A percentile compares a stretch with the other conserved stretches of the same genome.
Conservation (phyloP, 2,113 vertebrate species). For the Cardinalis cardinalis region DNA sequence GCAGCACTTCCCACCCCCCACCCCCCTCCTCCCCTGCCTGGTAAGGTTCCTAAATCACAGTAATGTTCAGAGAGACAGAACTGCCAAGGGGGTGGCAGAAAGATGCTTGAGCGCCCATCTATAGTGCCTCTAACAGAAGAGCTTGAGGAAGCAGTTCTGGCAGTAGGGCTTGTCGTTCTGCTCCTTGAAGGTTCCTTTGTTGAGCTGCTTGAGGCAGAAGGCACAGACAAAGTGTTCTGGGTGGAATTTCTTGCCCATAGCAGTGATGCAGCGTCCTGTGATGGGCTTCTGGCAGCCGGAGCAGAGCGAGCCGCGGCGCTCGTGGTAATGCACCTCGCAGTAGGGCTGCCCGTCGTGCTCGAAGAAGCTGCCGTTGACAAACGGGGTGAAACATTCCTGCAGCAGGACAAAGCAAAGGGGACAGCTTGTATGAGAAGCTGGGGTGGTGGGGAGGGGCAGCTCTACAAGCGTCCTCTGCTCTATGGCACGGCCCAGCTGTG, state of each 20-base stretch:
- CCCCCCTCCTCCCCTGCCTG: constrained; percentile 4
- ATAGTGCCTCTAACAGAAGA: constrained; percentile 86
- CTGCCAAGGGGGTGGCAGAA: constrained; percentile 43
- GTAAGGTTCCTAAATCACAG: constrained; percentile 53
- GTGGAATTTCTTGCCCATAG: constrained; percentile 98
- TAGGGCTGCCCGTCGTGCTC: constrained; percentile 97
- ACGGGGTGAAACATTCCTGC: constrained; percentile 97
- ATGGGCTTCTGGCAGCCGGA: constrained; percentile 98
- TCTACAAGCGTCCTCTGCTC: neutral
- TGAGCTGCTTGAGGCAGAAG: constrained; percentile 98
- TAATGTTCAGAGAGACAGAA: constrained; percentile 45
- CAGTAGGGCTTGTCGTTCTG: constrained; percentile 99
- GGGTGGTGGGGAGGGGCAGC: neutral
- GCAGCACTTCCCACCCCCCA: neutral
- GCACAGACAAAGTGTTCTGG: constrained; percentile 98
- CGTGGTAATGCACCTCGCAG: constrained; percentile 97
- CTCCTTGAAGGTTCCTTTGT: constrained; percentile 99
- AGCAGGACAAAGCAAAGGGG: neutral
- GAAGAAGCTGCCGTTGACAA: constrained; percentile 95
- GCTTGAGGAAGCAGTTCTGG: constrained; percentile 96
- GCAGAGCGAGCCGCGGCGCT: constrained; percentile 92
- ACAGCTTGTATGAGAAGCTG: neutral
- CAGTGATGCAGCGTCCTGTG: constrained; percentile 97
- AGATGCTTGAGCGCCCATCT: constrained; percentile 25
- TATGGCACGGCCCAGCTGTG: neutral